Percentiles rank a stretch among this genome's conserved stretches.
Evolutionary conservation across 2,888 invertebrate genomes (phyloP).

Genomic region (Atethmia centrago): DNA sequence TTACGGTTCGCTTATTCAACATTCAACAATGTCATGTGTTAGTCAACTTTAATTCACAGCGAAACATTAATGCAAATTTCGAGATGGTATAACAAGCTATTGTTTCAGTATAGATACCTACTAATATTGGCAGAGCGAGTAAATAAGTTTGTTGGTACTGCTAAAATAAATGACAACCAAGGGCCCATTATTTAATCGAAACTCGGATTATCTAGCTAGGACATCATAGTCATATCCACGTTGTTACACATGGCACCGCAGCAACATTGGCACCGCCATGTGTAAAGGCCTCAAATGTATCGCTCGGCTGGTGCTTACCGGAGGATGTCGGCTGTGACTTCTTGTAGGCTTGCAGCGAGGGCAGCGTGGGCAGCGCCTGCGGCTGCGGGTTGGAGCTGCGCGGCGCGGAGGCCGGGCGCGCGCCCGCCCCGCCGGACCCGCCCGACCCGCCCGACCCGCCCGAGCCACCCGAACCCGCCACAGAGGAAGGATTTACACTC

Average conservation of each 20-base stretch:
- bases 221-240: not conserved
- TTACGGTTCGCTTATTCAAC: slow-evolving; percentile 10
- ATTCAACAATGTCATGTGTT: slow-evolving; percentile 28
- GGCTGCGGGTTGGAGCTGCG: slow-evolving; percentile 52
- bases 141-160: not conserved
- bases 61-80: slow-evolving; percentile 23
- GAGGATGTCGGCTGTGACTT: slow-evolving; percentile 83
- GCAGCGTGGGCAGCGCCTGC: slow-evolving; percentile 61
- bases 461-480: slow-evolving; percentile 54
- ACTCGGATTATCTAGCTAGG: not conserved
- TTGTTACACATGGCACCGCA: not conserved
- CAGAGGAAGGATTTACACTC: slow-evolving; percentile 56
- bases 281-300: not conserved
- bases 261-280: not conserved
- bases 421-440: slow-evolving; percentile 41
- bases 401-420: slow-evolving; percentile 46
- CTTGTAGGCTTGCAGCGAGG: slow-evolving; percentile 61
- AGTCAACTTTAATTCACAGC: slow-evolving; percentile 14
- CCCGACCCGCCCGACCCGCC: slow-evolving; percentile 52
- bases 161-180: not conserved
- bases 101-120: slow-evolving; percentile 18
- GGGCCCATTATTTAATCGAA: not conserved
- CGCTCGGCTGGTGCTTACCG: slow-evolving; percentile 70
- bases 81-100: slow-evolving; percentile 8
- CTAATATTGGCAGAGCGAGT: slow-evolving; percentile 14